Conservation (phyloP, 2,888 invertebrate genomes). For the Micropterix aruncella region DNA sequence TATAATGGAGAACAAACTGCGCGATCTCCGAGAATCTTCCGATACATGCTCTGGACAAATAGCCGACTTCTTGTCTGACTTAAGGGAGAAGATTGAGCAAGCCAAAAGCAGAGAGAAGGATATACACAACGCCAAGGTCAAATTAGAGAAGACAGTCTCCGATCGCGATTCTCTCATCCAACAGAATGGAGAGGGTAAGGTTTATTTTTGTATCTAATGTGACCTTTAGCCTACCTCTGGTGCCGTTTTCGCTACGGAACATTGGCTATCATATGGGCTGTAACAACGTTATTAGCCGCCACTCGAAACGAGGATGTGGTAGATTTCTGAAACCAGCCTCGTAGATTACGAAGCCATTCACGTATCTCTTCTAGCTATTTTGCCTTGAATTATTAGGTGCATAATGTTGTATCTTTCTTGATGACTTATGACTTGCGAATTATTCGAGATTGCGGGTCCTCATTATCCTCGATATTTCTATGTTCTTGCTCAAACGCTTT, state of each 20-base stretch:
- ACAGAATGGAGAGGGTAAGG: constrained; percentile 36
- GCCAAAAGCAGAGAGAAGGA: constrained; percentile 35
- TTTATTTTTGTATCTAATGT: constrained; percentile 6
- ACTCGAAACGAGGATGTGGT: too few relatives aligned
- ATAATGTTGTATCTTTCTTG: too few relatives aligned
- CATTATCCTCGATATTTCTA: too few relatives aligned
- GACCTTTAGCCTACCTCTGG: not conserved
- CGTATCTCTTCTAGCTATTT: too few relatives aligned
- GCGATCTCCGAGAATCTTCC: constrained; percentile 21
- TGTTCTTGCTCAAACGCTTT: too few relatives aligned
- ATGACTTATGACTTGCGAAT: too few relatives aligned
- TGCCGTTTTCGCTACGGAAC: not conserved
- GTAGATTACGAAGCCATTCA: too few relatives aligned
- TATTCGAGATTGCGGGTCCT: too few relatives aligned
- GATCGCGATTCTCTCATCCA: constrained; percentile 28
- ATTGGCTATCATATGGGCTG: too few relatives aligned
- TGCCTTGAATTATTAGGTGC: too few relatives aligned
- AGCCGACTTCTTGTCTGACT: constrained; percentile 23
- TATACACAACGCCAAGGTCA: constrained; percentile 27
- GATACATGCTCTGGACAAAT: constrained; percentile 24
- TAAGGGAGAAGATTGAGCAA: constrained; percentile 30
- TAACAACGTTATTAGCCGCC: too few relatives aligned
- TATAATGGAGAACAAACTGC: constrained; percentile 22
- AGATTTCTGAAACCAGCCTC: too few relatives aligned
- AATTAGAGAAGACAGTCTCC: constrained; percentile 35